A percentile compares a stretch with the other conserved stretches of the same genome.
Conservation (phyloP, 2,797 vertebrate species). For the Micromesistius poutassou region DNA sequence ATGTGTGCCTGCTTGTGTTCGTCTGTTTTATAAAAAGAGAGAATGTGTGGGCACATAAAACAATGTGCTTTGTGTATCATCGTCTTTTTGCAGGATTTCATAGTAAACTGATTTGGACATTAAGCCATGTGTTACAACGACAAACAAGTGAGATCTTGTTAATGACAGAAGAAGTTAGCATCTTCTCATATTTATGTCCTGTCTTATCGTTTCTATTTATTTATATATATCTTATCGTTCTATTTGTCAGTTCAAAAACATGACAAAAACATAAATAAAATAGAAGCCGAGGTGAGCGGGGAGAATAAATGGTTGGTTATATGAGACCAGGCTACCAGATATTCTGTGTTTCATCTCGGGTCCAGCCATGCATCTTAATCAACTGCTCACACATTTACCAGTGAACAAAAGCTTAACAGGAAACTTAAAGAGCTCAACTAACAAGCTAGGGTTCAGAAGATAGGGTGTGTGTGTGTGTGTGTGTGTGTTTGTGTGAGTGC, state of each 20-base stretch:
- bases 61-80: not conserved
- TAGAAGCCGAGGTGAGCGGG: constrained; percentile 40
- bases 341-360: constrained; percentile 38
- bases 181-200: not conserved
- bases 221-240: too few species aligned
- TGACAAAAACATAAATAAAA: not conserved
- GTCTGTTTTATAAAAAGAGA: not conserved
- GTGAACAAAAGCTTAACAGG: not conserved
- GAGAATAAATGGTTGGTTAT: constrained; percentile 23
- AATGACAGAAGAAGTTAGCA: not conserved
- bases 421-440: not conserved
- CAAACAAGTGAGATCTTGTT: constrained; percentile 7
- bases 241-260: too few species aligned
- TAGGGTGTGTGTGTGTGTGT: not conserved
- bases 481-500: not conserved
- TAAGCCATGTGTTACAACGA: not conserved
- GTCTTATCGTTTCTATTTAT: not conserved
- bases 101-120: not conserved
- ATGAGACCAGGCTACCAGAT: constrained; percentile 20
- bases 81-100: not conserved
- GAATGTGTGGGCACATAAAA: not conserved
- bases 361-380: constrained; percentile 31
- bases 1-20: not conserved
- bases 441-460: not conserved
- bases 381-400: constrained; percentile 8